phyloP scores from a whole-genome alignment of 1,140 invertebrate genomes.

The Trichonephila clavipes region DNA sequence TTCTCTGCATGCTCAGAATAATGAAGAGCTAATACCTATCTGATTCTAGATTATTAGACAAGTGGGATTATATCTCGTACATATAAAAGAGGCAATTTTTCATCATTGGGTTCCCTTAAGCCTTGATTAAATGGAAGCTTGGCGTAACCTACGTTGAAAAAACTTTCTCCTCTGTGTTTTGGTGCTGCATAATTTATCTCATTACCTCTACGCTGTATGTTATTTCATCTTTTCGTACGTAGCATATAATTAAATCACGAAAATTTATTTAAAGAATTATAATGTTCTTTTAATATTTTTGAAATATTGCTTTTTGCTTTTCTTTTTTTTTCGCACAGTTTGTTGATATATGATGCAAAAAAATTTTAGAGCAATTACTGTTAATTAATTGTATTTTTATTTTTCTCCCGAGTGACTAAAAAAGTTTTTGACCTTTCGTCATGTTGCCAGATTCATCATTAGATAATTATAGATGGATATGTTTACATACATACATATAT shows the following conservation, averaged over 20 bases:
- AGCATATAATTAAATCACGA: slow-evolving; percentile 12
- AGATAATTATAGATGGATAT: too few species aligned
- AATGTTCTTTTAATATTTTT: too few species aligned
- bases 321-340: too few species aligned
- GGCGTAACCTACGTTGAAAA: background rate
- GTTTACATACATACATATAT: too few species aligned
- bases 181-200: background rate
- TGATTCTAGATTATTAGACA: slow-evolving; percentile 41
- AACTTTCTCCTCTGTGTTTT: slow-evolving; percentile 7
- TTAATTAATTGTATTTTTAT: too few species aligned
- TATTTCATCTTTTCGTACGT: background rate
- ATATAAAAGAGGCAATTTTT: background rate
- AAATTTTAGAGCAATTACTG: too few species aligned
- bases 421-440: too few species aligned
- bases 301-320: too few species aligned
- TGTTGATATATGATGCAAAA: too few species aligned
- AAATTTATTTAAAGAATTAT: background rate
- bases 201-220: background rate
- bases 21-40: slow-evolving; percentile 38
- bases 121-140: slow-evolving; percentile 9
- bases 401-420: too few species aligned
- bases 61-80: slow-evolving; percentile 21
- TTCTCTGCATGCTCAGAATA: slow-evolving; percentile 3
- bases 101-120: background rate
- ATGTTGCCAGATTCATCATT: too few species aligned